phyloP scores from a whole-genome alignment of 2,113 vertebrate species.

The Suncus etruscus region DNA sequence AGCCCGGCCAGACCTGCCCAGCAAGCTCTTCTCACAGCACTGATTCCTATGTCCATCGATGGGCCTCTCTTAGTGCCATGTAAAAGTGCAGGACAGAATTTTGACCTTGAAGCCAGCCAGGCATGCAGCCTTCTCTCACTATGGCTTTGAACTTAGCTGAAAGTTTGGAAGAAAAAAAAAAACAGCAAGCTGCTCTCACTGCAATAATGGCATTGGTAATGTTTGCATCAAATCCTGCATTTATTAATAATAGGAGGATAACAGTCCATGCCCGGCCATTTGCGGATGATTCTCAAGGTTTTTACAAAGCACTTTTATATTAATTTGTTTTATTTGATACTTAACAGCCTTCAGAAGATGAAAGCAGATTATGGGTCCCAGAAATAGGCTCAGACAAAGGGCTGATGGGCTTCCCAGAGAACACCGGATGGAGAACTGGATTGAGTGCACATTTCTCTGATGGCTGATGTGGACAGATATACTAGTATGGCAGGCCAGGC shows the following conservation, averaged over 20 bases:
- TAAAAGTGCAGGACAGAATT: constrained; percentile 68
- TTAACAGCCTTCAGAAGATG: constrained; percentile 33
- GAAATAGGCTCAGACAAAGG: constrained; percentile 9
- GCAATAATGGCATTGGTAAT: constrained; percentile 25
- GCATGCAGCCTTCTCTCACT: constrained; percentile 55
- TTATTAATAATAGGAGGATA: constrained; percentile 56
- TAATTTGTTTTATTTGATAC: constrained; percentile 50
- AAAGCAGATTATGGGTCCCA: constrained; percentile 21
- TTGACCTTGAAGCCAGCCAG: constrained; percentile 78
- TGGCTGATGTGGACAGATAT: neutral
- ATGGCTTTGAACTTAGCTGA: constrained; percentile 49
- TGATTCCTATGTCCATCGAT: constrained; percentile 76
- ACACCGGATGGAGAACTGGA: neutral
- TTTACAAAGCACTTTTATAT: constrained; percentile 23
- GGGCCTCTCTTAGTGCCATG: constrained; percentile 53
- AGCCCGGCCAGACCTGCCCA: neutral
- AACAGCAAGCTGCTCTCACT: constrained; percentile 16
- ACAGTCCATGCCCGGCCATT: neutral
- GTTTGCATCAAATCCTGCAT: constrained; percentile 54
- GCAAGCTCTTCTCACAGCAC: constrained; percentile 51
- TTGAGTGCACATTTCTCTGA: neutral
- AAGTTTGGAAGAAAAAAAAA: constrained; percentile 32
- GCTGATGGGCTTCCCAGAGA: neutral
- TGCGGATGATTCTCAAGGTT: constrained; percentile 23
- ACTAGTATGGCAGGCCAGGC: neutral